These are phyloP conservation scores for Protaetia brevitarsis DNA, from an alignment of 1,140 invertebrate species.

Conservation along the genomic window DNA sequence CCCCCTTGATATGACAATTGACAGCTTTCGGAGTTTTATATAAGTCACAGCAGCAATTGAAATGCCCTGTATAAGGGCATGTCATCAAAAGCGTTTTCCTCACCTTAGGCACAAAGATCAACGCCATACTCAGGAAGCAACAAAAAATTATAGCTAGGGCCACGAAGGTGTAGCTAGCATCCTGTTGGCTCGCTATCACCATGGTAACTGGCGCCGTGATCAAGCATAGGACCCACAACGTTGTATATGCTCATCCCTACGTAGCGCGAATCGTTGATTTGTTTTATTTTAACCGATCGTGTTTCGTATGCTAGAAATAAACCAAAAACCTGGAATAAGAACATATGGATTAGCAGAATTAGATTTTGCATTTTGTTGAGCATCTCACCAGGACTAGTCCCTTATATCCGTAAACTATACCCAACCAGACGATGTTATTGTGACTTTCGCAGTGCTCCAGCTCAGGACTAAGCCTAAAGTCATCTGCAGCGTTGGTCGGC, in stretches of 20 bases:
- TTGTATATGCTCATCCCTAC: conserved; percentile 99
- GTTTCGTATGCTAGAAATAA: conserved; percentile 98
- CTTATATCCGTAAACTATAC: conserved; percentile 94
- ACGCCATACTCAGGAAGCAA: conserved; percentile 94
- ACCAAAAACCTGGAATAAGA: conserved; percentile 72
- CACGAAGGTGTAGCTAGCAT: conserved; percentile 96
- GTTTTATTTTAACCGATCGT: conserved; percentile 89
- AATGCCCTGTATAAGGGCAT: not conserved
- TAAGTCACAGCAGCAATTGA: no score
- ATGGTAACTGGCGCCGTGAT: conserved; percentile 96
- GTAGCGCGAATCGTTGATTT: conserved; percentile 94
- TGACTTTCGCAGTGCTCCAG: conserved; percentile 94
- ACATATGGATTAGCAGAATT: not conserved
- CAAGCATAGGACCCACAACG: conserved; percentile 93
- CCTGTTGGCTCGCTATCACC: conserved; percentile 94
- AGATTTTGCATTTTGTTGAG: not conserved
- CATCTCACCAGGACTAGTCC: conserved; percentile 73
- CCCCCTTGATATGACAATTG: no score
- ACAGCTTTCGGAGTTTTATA: no score
- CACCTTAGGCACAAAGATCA: conserved; percentile 96
- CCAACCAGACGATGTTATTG: conserved; percentile 92
- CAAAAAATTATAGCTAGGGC: conserved; percentile 93
- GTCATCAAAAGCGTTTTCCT: conserved; percentile 27
- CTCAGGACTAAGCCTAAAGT: conserved; percentile 90
- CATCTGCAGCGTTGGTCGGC: conserved; percentile 80